Evolutionary conservation across 2,888 invertebrate genomes (phyloP).

Genomic region (Horisme vitalbata): DNA sequence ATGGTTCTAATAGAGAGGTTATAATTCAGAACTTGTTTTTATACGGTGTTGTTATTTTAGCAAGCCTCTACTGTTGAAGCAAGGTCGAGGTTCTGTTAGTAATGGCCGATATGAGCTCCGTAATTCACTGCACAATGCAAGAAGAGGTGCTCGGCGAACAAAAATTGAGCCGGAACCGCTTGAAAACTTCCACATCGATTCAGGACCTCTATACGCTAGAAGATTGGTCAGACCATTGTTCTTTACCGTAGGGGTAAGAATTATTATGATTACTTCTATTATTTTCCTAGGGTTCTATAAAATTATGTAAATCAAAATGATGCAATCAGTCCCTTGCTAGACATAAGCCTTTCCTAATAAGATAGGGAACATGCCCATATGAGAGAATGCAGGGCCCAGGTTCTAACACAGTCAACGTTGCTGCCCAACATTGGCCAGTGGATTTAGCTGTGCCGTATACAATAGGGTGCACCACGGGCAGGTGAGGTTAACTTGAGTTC

Average conservation of each 20-base stretch:
- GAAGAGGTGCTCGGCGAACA: slow-evolving; percentile 50
- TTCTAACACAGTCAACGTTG: no score
- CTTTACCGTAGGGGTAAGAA: slow-evolving; percentile 86
- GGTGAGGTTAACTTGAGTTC: no score
- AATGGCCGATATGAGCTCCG: slow-evolving; percentile 55
- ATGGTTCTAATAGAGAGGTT: slow-evolving; percentile 13
- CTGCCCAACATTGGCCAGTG: no score
- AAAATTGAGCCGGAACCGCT: slow-evolving; percentile 61
- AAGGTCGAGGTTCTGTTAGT: slow-evolving; percentile 35
- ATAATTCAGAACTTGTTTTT: slow-evolving; percentile 5
- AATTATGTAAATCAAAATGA: no score
- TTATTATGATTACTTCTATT: no score
- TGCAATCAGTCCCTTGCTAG: no score
- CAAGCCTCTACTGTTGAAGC: slow-evolving; percentile 46
- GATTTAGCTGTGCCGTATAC: no score
- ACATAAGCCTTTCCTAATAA: no score
- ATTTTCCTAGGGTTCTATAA: no score
- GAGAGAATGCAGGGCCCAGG: no score
- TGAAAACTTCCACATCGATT: slow-evolving; percentile 64
- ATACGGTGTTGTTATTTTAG: slow-evolving; percentile 41
- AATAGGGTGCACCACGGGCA: no score
- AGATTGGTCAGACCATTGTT: slow-evolving; percentile 84
- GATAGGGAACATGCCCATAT: no score
- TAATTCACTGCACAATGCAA: slow-evolving; percentile 62
- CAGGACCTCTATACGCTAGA: slow-evolving; percentile 65